Evolutionary conservation across 2,888 invertebrate genomes (phyloP), one percentile per base, ranked within the genome.

Genomic region (Synergus umbraculus): DNA sequence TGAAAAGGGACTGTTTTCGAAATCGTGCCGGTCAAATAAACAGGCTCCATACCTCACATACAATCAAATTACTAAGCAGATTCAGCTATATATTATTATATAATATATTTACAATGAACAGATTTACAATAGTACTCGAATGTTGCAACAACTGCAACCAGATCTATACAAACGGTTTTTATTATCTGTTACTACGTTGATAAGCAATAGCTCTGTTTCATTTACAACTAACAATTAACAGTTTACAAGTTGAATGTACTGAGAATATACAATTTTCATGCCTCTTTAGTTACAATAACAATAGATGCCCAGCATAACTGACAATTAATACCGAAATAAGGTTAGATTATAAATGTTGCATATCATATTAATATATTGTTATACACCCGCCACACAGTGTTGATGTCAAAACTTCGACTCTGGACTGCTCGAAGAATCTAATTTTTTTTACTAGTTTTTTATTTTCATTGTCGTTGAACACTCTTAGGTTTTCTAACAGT

Each of bases 341-440:
- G 87, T 90, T 91, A 91, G 91, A 91, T 90, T 91, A 91, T 91
- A 91, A 91, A 91, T 92, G 91, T 92, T 92, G 91, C 92, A 92
- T 92, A 92, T 92, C 92, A 92, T 92, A 91, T 91, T 92, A 91
- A 90, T 90, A 89, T 89, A 91, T 91, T 92, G 92, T 92, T 92
- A 91, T 90, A 90, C 90, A 90, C 87, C 90, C 88, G 88, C 88
- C 89, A 90, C 88, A 88, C 89, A 88, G 86, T 90, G 89, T 90
- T 90, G 73, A 73, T 73, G 54, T 86, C 88, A 88, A 79, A 82
- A 83, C 80, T 78, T 83, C 81, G 83, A 85, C 83, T 85, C 73
- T 83, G 49, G 29, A 79, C 78, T 81, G 80, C 79, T 80, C 81
- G 83, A 83, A 83, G 81, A 83, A 85, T 83, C 82, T 83, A 81